Base-by-base conservation (phyloP, 2,113 vertebrate species). In the Amia ocellicauda region DNA sequence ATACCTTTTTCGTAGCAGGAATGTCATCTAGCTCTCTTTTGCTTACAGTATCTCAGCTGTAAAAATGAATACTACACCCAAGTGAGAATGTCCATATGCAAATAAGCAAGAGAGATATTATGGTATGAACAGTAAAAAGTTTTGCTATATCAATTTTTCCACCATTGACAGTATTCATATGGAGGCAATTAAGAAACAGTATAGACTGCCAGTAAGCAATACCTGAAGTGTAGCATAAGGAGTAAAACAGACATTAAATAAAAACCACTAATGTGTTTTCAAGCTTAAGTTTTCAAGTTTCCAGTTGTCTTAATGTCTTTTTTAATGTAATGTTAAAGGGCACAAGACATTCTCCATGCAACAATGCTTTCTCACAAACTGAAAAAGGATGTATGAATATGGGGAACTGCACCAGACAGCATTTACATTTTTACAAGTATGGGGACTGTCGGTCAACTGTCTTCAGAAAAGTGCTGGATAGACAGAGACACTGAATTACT, bases 401-500 rank as follows among this genome's bases (percentile, higher is more conserved):
- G 23, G 26, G 7, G 29, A 19, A 54, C 28, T 54, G 17, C 7
- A 19, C 14, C 22, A 9, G n/a, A n/a, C n/a, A n/a, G n/a, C n/a
- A n/a, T n/a, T n/a, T n/a, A n/a, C n/a, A n/a, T n/a, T n/a, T n/a
- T n/a, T n/a, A n/a, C n/a, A n/a, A n/a, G n/a, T n/a, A n/a, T n/a
- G n/a, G n/a, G n/a, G n/a, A n/a, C n/a, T n/a, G n/a, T n/a, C n/a
- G n/a, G n/a, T n/a, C n/a, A n/a, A n/a, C 58, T 52, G 52, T 63
- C 60, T 60, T 26, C 51, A 43, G 78, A 78, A 84, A 85, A 62
- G 26, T 69, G 77, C 54, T 64, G 82, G 83, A 88, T 77, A 85
- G 85, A 85, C 84, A 77, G 80, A 64, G 58, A 75, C 83, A 76
- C 73, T 77, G 69, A 71, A 75, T 71, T 70, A 77, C 66, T 58